Conservation (phyloP, 2,797 vertebrate genomes). For the Carapus acus region DNA sequence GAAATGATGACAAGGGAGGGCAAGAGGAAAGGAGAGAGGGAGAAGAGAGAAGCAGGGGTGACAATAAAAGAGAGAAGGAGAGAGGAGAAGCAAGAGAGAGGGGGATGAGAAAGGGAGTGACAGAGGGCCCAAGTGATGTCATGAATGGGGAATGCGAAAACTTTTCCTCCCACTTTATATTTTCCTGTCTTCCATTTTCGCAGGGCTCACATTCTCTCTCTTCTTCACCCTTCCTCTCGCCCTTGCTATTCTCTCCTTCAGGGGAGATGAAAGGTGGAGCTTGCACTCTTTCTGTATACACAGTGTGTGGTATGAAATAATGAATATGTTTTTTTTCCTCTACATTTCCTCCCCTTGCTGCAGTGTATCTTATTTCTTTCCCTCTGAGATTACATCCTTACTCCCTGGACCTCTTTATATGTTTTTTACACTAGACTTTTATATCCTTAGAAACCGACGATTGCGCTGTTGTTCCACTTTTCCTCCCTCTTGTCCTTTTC, state of each 20-base stretch:
- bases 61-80: slow-evolving; percentile 15
- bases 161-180: slow-evolving; percentile 34
- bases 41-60: too few relatives aligned
- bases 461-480: too few relatives aligned
- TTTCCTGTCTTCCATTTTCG: slow-evolving; percentile 51
- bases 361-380: slow-evolving; percentile 10
- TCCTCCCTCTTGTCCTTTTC: slow-evolving; percentile 1
- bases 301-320: too few relatives aligned
- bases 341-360: too few relatives aligned
- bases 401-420: too few relatives aligned
- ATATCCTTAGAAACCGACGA: too few relatives aligned
- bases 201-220: slow-evolving; percentile 34
- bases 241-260: not conserved
- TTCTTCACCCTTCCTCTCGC: not conserved
- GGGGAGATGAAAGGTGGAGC: not conserved
- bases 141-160: slow-evolving; percentile 68
- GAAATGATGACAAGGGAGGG: too few relatives aligned
- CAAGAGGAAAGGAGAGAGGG: too few relatives aligned
- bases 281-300: not conserved
- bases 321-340: slow-evolving; percentile 6
- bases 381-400: too few relatives aligned
- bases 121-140: slow-evolving; percentile 63
- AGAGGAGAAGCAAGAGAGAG: slow-evolving; percentile 30
- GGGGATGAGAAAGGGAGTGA: slow-evolving; percentile 22
- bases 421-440: too few relatives aligned